Percentiles rank a stretch among this genome's conserved stretches.
Evolutionary conservation across 2,888 invertebrate genomes (phyloP).

Genomic region (Epiblema foenella): DNA sequence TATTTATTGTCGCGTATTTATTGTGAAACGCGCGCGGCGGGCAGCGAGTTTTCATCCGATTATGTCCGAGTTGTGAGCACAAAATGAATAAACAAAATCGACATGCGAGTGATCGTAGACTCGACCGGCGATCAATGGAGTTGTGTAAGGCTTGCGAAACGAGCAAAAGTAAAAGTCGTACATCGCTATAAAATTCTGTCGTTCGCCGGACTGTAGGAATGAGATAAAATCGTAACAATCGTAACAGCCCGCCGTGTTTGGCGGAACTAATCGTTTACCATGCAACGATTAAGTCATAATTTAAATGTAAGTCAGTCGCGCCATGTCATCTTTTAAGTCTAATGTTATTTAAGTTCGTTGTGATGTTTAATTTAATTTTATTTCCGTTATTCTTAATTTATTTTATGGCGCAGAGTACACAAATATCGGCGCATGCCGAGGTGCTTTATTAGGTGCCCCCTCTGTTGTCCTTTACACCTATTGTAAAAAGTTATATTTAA

Average conservation of each 20-base stretch:
- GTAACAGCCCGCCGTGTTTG: conserved; percentile 47
- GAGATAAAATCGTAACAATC: conserved; percentile 41
- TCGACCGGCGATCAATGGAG: conserved; percentile 53
- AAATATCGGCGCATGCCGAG: conserved; percentile 45
- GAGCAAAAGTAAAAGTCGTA: conserved; percentile 46
- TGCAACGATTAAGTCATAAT: conserved; percentile 67
- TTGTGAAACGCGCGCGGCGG: conserved; percentile 65
- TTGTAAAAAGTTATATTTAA: conserved; percentile 46
- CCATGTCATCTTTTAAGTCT: conserved; percentile 76
- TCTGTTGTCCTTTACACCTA: conserved; percentile 26
- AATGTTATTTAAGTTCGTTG: conserved; percentile 54
- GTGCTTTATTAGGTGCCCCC: conserved; percentile 43
- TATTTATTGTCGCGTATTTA: conserved; percentile 73
- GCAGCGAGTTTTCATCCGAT: conserved; percentile 72
- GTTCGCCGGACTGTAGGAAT: conserved; percentile 34
- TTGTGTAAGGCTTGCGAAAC: conserved; percentile 47
- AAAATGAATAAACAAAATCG: conserved; percentile 78
- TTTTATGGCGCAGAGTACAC: conserved; percentile 28
- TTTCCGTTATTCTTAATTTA: conserved; percentile 40
- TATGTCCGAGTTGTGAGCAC: conserved; percentile 83
- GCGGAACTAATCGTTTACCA: conserved; percentile 60
- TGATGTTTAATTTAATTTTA: conserved; percentile 55
- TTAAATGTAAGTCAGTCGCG: conserved; percentile 77
- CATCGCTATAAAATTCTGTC: conserved; percentile 40
- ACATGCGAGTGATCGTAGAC: conserved; percentile 76